Evolutionary conservation across 2,113 vertebrate species (phyloP).

Genomic region (Hemiscyllium ocellatum): DNA sequence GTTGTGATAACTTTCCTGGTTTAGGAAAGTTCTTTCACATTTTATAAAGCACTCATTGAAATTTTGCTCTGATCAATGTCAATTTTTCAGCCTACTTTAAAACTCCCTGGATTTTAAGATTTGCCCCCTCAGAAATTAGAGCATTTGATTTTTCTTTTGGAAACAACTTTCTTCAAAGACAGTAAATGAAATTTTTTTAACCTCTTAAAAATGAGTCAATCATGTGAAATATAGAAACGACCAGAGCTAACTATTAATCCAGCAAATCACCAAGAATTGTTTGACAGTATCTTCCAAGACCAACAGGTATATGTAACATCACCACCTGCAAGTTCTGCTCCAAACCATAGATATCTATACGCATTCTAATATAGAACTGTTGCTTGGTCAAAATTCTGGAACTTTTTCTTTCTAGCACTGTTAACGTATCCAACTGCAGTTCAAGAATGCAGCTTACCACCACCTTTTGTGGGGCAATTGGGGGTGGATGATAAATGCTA

Average conservation of each 20-base stretch:
- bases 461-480: too few relatives aligned
- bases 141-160: not conserved
- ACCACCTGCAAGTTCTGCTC: too few relatives aligned
- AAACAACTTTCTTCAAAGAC: not conserved
- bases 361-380: too few relatives aligned
- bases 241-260: not conserved
- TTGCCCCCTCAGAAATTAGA: not conserved
- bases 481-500: too few relatives aligned
- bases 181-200: not conserved
- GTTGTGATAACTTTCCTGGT: not conserved
- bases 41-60: not conserved
- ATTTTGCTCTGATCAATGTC: not conserved
- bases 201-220: not conserved
- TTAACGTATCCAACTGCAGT: too few relatives aligned
- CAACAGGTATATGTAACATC: too few relatives aligned
- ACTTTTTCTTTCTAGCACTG: too few relatives aligned
- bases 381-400: too few relatives aligned
- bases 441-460: too few relatives aligned
- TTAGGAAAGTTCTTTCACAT: not conserved
- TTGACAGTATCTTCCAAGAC: too few relatives aligned
- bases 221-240: not conserved
- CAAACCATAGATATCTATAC: too few relatives aligned
- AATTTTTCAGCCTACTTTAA: not conserved
- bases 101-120: not conserved
- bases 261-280: too few relatives aligned